Percentiles rank a stretch among this genome's conserved stretches.
Conservation (phyloP, 2,113 vertebrate genomes). For the Gasterosteus aculeatus region DNA sequence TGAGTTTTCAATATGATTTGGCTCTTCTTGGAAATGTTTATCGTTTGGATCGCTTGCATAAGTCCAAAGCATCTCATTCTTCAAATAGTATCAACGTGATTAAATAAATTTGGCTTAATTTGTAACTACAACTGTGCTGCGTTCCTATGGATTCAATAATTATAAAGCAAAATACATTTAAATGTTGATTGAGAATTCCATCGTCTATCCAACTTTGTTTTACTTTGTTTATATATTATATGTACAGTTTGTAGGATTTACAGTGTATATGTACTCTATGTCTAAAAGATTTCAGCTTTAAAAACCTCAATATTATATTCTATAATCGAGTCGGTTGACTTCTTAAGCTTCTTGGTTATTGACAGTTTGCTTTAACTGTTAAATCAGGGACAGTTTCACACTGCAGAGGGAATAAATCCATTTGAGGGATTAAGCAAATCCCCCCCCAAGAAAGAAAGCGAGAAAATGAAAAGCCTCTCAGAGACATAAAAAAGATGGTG, state of each 20-base stretch:
- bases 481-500: slow-evolving; percentile 52
- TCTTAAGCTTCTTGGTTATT: neutral
- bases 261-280: neutral
- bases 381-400: slow-evolving; percentile 32
- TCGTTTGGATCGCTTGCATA: neutral
- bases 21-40: neutral
- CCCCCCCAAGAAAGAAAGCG: slow-evolving; percentile 26
- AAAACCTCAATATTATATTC: neutral
- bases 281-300: neutral
- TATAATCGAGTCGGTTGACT: neutral
- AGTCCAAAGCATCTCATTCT: neutral
- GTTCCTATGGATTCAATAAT: neutral
- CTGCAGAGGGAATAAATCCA: slow-evolving; percentile 25
- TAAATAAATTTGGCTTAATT: neutral
- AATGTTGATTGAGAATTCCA: neutral
- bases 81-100: neutral
- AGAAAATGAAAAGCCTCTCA: slow-evolving; percentile 57
- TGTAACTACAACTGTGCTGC: neutral
- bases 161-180: neutral
- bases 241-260: neutral
- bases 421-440: slow-evolving; percentile 57
- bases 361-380: neutral
- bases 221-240: neutral
- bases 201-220: neutral
- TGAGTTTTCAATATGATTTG: neutral